Evolutionary conservation across 2,888 invertebrate genomes (phyloP), one percentile per base, ranked within the genome.

Genomic region (Temnothorax ravouxi): DNA sequence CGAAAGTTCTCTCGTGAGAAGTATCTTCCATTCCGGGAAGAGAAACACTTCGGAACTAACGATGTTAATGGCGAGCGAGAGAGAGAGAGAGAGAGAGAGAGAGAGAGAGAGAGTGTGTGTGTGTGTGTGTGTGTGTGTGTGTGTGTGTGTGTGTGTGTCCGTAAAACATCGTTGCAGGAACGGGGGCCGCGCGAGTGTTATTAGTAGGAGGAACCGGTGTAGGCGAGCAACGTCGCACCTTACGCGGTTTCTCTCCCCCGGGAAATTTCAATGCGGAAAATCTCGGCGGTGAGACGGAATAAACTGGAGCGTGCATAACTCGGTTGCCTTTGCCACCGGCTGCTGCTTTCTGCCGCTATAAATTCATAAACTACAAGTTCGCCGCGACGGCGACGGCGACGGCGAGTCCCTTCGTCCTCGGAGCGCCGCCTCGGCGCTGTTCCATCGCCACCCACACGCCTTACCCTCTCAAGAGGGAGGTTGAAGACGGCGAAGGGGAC

Each of bases 301-400:
- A 91, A 92, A 92, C 91, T 92, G 90, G 89, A 88, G 91, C 89
- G 91, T 88, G 92, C 90, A 90, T 93, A 92, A 91, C 92, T 92
- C 90, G 91, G 91, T 92, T 91, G 92, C 92, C 89, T 92, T 92
- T 92, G 88, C 91, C 87, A 81, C 76, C 81, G 87, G 82, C 84
- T 88, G 84, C 86, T 88, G 91, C 92, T 92, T 91, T 93, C 92
- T 91, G 92, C 92, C 91, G 93, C 94, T 94, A 94, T 94, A 94
- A 94, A 94, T 94, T 94, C 94, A 94, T 94, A 94, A 94, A 93
- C 94, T 93, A 93, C 93, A 93, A 94, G 92, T 94, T 94, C 84
- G 93, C 93, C 85, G 76, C 86, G 62, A 59, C 71, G 56, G 15
- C 66, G 66, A 8, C 59, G 59, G 8, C 69, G 69, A 13, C 54